Evolutionary conservation across 1,140 invertebrate species (phyloP).

Genomic region (Melitaea cinxia): DNA sequence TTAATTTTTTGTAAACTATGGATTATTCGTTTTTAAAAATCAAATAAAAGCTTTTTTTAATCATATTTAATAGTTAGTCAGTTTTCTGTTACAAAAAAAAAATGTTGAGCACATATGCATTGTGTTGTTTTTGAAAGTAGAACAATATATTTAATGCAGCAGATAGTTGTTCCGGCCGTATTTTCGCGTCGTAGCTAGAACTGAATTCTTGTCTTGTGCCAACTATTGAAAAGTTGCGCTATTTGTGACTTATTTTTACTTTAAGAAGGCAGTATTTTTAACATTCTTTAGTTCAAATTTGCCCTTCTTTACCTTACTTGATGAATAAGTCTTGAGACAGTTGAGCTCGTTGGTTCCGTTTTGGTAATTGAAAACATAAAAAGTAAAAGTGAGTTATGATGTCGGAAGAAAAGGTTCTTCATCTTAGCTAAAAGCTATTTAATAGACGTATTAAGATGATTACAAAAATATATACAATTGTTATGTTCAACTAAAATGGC

Average conservation of each 20-base stretch:
- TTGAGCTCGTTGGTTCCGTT: no score
- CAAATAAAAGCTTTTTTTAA: neutral
- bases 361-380: no score
- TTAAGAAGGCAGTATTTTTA: no score
- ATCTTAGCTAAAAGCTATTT: no score
- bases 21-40: neutral
- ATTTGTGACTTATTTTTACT: neutral
- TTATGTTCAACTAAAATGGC: no score
- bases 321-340: no score
- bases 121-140: slow-evolving; percentile 36
- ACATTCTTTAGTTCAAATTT: no score
- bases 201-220: slow-evolving; percentile 24
- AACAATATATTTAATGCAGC: slow-evolving; percentile 62
- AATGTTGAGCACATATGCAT: slow-evolving; percentile 6
- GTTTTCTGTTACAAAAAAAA: slow-evolving; percentile 12
- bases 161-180: slow-evolving; percentile 46
- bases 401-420: no score
- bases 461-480: no score
- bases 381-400: no score
- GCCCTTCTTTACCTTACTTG: neutral
- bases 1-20: no score
- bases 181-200: slow-evolving; percentile 22
- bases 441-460: no score
- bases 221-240: slow-evolving; percentile 14
- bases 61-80: neutral